Conservation (phyloP, 2,113 vertebrate species). For the Upupa epops region DNA sequence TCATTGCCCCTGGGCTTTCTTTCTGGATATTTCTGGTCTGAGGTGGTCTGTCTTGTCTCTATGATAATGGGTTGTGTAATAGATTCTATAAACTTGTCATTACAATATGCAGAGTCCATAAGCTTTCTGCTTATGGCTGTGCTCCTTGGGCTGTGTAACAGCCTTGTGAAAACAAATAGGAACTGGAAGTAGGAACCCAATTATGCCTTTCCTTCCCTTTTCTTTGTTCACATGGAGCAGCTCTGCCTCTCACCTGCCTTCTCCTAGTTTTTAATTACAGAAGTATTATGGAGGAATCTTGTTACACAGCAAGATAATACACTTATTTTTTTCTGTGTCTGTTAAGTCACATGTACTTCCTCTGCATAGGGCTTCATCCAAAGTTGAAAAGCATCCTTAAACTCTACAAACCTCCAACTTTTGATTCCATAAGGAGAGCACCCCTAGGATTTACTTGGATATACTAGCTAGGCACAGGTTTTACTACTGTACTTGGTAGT, state of each 20-base stretch:
- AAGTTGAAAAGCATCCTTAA: not conserved
- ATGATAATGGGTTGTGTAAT: too few relatives aligned
- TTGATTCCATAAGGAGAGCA: not conserved
- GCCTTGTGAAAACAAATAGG: too few relatives aligned
- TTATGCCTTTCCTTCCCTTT: not conserved
- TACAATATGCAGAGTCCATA: too few relatives aligned
- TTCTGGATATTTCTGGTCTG: too few relatives aligned
- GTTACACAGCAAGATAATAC: constrained; percentile 3
- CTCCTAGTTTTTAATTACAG: constrained; percentile 39
- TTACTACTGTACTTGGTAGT: not conserved
- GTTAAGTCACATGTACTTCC: not conserved
- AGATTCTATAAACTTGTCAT: too few relatives aligned
- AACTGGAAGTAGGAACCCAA: constrained; percentile 28
- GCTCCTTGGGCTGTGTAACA: too few relatives aligned
- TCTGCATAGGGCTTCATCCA: not conserved
- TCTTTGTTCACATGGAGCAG: constrained; percentile 34
- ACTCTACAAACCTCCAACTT: not conserved
- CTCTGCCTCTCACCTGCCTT: constrained; percentile 46
- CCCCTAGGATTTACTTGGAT: not conserved
- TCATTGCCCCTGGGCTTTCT: too few relatives aligned
- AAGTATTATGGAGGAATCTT: constrained; percentile 42
- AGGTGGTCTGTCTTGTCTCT: too few relatives aligned
- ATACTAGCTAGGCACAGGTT: not conserved
- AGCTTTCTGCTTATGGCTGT: too few relatives aligned
- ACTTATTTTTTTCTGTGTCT: not conserved